Evolutionary conservation across 2,888 invertebrate species (phyloP).

Genomic region (Cephus sareptanus): DNA sequence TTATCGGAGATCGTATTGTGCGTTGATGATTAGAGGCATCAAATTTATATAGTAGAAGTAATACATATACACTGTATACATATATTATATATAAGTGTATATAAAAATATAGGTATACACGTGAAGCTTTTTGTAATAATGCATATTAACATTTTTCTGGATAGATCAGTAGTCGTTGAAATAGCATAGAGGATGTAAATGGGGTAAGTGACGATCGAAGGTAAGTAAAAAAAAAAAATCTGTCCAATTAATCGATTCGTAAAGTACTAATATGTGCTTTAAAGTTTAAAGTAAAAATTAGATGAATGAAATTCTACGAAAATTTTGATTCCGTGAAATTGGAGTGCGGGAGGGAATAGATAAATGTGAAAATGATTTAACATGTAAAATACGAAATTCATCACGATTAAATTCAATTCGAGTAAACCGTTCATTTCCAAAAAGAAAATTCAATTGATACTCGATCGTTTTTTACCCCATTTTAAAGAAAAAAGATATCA

Average conservation of each 20-base stretch:
- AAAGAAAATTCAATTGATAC: background rate
- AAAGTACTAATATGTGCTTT: background rate
- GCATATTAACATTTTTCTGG: background rate
- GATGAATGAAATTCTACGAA: background rate
- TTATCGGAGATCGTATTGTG: background rate
- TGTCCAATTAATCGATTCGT: background rate
- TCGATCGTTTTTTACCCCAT: background rate
- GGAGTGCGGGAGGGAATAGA: background rate
- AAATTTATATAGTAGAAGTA: background rate
- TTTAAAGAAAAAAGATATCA: background rate
- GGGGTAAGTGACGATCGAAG: background rate
- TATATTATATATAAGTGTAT: too few species aligned
- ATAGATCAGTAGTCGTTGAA: background rate
- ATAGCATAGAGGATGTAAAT: background rate
- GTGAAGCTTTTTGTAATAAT: background rate
- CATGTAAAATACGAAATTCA: background rate
- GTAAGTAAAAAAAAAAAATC: background rate
- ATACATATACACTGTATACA: background rate
- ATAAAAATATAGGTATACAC: background rate
- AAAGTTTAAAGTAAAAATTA: background rate
- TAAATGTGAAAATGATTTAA: background rate
- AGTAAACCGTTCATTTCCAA: background rate
- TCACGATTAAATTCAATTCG: background rate
- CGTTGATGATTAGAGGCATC: background rate
- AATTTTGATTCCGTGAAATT: background rate